Conservation (phyloP, 2,888 invertebrate genomes). For the Protophormia terraenovae region DNA sequence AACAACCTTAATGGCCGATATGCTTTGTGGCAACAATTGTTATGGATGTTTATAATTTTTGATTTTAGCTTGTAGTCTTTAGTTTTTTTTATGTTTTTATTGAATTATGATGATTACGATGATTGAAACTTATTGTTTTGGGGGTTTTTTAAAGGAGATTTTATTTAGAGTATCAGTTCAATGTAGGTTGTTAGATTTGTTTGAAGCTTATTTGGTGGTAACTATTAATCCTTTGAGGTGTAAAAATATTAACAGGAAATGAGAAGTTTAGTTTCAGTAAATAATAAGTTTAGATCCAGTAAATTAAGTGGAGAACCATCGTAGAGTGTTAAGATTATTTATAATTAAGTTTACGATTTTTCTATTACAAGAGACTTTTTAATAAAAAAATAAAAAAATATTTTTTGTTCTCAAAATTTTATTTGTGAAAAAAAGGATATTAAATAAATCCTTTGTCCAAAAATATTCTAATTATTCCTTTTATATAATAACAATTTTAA, state of each 20-base stretch:
- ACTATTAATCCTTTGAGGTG: not conserved
- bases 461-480: too few species aligned
- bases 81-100: not conserved
- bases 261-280: too few species aligned
- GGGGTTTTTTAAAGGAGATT: not conserved
- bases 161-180: not conserved
- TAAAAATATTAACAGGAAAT: not conserved
- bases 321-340: too few species aligned
- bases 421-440: too few species aligned
- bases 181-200: not conserved
- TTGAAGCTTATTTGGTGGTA: not conserved
- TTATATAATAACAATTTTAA: too few species aligned
- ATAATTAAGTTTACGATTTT: too few species aligned
- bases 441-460: too few species aligned
- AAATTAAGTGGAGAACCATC: too few species aligned
- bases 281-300: too few species aligned
- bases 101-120: conserved; percentile 36
- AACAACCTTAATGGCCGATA: conserved; percentile 5
- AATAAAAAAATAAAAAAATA: too few species aligned
- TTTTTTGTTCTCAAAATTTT: too few species aligned
- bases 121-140: not conserved
- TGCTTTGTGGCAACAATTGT: conserved; percentile 46
- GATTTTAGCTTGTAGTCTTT: not conserved
- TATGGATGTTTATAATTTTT: conserved; percentile 20
- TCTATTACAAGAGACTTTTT: too few species aligned